Conservation (phyloP, 2,888 invertebrate species). For the Drosophila limbata region DNA sequence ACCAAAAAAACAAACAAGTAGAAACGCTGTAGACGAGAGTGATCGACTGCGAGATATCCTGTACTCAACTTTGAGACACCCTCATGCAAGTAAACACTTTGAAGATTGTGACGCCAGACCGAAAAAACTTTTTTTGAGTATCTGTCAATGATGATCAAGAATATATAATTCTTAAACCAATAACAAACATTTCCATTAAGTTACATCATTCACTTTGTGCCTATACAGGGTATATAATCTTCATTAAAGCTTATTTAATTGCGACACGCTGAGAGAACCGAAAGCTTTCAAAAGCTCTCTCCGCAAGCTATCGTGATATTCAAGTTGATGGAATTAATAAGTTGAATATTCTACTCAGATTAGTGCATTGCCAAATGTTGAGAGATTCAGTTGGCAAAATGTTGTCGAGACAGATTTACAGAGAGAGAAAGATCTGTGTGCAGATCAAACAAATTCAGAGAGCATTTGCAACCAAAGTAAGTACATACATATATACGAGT, state of each 20-base stretch:
- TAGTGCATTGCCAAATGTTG: background rate
- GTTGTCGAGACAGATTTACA: slow-evolving; percentile 54
- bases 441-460: slow-evolving; percentile 23
- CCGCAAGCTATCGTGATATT: slow-evolving; percentile 7
- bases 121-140: background rate
- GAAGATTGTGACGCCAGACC: no score
- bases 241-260: slow-evolving; percentile 33
- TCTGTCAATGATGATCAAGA: background rate
- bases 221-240: background rate
- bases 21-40: slow-evolving; percentile 9
- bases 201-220: background rate
- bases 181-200: background rate
- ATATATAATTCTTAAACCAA: background rate
- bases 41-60: background rate
- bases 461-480: slow-evolving; percentile 36
- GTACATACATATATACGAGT: background rate
- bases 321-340: slow-evolving; percentile 24
- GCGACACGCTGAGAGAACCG: slow-evolving; percentile 27
- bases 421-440: slow-evolving; percentile 26
- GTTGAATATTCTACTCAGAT: slow-evolving; percentile 9
- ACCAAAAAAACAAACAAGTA: background rate
- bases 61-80: background rate
- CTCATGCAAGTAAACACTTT: background rate
- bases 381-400: slow-evolving; percentile 62
- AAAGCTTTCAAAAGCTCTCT: slow-evolving; percentile 65